A percentile compares a stretch with the other conserved stretches of the same genome.
Evolutionary conservation across 2,888 invertebrate species (phyloP).

Genomic region (Synergus umbraculus): DNA sequence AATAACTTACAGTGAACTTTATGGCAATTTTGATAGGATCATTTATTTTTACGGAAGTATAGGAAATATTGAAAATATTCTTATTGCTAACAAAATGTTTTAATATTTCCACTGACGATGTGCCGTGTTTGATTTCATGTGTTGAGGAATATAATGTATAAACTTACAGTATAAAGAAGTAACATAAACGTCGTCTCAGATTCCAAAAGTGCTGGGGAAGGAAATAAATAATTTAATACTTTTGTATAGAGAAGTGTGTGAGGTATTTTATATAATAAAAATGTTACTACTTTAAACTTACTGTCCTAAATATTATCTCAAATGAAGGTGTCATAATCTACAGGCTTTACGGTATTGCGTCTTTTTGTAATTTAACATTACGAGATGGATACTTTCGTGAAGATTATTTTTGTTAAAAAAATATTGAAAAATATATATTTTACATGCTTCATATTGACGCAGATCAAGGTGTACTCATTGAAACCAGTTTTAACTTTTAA

Average conservation of each 20-base stretch:
- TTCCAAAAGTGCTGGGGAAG: conserved; percentile 21
- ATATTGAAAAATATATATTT: conserved; percentile 29
- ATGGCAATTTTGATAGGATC: neutral
- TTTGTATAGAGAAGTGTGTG: conserved; percentile 38
- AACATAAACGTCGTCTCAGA: neutral
- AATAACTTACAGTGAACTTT: neutral
- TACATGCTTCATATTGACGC: conserved; percentile 31
- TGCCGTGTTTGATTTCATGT: neutral
- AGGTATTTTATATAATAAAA: conserved; percentile 35
- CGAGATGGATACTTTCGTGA: conserved; percentile 2
- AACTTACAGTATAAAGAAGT: conserved; percentile 3
- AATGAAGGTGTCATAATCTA: conserved; percentile 1
- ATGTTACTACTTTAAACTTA: conserved; percentile 16
- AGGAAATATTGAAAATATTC: neutral
- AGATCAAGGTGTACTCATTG: conserved; percentile 5
- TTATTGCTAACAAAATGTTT: neutral
- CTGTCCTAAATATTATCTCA: conserved; percentile 6
- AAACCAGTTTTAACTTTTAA: neutral
- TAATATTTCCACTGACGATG: neutral
- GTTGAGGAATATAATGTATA: neutral
- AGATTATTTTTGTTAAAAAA: conserved; percentile 40
- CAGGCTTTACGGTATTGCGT: neutral
- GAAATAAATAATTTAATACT: conserved; percentile 32
- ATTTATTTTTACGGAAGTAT: neutral
- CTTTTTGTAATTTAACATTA: neutral